phyloP scores from a whole-genome alignment of 2,888 invertebrate species.

The Rambutsinella grinnellia region DNA sequence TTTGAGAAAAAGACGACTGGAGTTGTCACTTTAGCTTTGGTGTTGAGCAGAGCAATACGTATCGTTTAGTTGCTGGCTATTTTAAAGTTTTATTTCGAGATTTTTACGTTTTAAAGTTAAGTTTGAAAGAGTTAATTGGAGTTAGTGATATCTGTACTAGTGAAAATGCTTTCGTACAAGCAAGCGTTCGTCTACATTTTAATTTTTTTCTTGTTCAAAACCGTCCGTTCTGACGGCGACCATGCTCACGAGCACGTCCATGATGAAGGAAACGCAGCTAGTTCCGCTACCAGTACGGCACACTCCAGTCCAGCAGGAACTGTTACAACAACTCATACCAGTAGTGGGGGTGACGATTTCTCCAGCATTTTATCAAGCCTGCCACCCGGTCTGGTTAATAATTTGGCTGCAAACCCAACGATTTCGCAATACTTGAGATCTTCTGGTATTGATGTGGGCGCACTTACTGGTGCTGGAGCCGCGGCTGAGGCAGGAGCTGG shows the following conservation, averaged over 20 bases:
- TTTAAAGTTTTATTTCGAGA: too few species aligned
- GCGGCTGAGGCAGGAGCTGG: not conserved
- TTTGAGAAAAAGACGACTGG: too few species aligned
- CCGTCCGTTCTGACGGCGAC: conserved; percentile 25
- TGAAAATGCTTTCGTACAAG: too few species aligned
- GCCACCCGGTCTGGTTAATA: conserved; percentile 19
- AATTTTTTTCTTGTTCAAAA: not conserved
- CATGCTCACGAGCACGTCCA: conserved; percentile 15
- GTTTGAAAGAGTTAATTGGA: too few species aligned
- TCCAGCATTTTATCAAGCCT: conserved; percentile 24
- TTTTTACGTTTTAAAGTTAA: too few species aligned
- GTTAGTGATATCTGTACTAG: too few species aligned
- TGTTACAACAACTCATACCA: conserved; percentile 21
- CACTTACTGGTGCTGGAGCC: conserved; percentile 11
- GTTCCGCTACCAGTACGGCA: not conserved
- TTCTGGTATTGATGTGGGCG: conserved; percentile 9
- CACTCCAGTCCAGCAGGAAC: conserved; percentile 10
- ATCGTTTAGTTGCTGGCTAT: too few species aligned
- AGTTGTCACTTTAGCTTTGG: too few species aligned
- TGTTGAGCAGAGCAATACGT: too few species aligned
- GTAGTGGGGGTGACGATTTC: conserved; percentile 15
- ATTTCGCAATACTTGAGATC: not conserved
- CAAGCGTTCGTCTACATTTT: too few species aligned
- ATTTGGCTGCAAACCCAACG: conserved; percentile 26
- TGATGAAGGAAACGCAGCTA: not conserved